Evolutionary conservation across 2,888 invertebrate genomes (phyloP).

Genomic region (Drosophila ezoana): DNA sequence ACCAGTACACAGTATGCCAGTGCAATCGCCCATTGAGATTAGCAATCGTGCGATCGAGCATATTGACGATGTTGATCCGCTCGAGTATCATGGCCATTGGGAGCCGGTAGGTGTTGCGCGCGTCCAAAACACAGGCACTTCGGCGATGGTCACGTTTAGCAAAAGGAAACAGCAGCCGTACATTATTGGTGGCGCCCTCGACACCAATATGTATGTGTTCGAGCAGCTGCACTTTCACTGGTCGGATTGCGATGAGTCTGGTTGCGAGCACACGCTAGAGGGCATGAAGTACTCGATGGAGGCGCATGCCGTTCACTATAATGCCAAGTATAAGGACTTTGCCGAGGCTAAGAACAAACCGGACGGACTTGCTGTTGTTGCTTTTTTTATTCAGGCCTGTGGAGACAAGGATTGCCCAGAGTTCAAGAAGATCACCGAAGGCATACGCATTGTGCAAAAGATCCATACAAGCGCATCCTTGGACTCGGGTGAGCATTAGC

Average conservation of each 20-base stretch:
- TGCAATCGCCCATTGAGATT: conserved; percentile 85
- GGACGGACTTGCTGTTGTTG: conserved; percentile 90
- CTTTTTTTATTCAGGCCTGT: conserved; percentile 88
- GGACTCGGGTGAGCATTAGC: conserved; percentile 81
- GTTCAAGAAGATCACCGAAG: conserved; percentile 87
- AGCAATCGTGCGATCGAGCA: conserved; percentile 84
- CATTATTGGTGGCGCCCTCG: conserved; percentile 88
- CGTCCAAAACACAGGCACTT: conserved; percentile 84
- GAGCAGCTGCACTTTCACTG: conserved; percentile 94
- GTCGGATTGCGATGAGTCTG: conserved; percentile 90
- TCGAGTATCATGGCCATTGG: conserved; percentile 85
- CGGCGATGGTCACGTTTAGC: conserved; percentile 88
- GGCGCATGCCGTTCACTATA: conserved; percentile 92
- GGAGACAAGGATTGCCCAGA: conserved; percentile 87
- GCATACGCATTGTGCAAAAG: conserved; percentile 84
- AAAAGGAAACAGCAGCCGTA: conserved; percentile 87
- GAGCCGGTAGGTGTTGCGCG: conserved; percentile 84
- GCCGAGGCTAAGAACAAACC: conserved; percentile 88
- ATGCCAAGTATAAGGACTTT: conserved; percentile 88
- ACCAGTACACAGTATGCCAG: conserved; percentile 80
- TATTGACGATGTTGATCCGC: conserved; percentile 84
- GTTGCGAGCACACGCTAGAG: conserved; percentile 92
- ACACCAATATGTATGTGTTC: conserved; percentile 88
- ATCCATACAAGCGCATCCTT: conserved; percentile 83
- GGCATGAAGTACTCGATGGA: conserved; percentile 91